Evolutionary conservation across 1,140 invertebrate species (phyloP).

Genomic region (Odontomachus brunneus): DNA sequence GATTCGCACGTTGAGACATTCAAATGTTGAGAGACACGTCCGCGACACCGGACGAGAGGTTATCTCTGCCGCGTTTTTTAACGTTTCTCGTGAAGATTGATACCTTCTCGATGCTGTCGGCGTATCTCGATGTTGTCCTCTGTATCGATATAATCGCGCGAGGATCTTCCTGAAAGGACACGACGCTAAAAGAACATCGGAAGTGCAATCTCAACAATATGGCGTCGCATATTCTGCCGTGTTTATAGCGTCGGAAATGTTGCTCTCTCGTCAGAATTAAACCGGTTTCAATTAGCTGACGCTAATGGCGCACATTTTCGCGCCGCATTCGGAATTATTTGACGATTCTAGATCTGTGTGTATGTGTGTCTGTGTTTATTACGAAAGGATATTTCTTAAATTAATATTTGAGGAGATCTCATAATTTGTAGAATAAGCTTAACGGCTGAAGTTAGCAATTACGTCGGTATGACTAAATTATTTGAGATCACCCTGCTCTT

Average conservation of each 20-base stretch:
- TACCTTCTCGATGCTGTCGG: not conserved
- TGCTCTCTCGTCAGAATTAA: not conserved
- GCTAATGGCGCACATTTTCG: not conserved
- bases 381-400: not conserved
- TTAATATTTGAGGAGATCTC: not conserved
- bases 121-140: not conserved
- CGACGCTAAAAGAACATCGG: not conserved
- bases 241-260: not conserved
- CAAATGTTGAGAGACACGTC: not conserved
- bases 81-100: not conserved
- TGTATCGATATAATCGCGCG: not conserved
- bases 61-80: not conserved
- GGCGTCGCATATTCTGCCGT: not conserved
- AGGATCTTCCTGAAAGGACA: not conserved
- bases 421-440: not conserved
- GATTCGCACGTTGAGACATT: not conserved
- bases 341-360: not conserved
- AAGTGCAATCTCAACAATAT: not conserved
- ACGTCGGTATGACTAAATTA: conserved; percentile 6
- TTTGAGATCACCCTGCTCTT: not conserved
- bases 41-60: not conserved
- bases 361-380: not conserved
- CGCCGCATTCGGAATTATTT: not conserved
- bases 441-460: conserved; percentile 8
- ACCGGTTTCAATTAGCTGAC: not conserved